Conservation (phyloP, 2,888 invertebrate species). For the Esperia sulphurella region DNA sequence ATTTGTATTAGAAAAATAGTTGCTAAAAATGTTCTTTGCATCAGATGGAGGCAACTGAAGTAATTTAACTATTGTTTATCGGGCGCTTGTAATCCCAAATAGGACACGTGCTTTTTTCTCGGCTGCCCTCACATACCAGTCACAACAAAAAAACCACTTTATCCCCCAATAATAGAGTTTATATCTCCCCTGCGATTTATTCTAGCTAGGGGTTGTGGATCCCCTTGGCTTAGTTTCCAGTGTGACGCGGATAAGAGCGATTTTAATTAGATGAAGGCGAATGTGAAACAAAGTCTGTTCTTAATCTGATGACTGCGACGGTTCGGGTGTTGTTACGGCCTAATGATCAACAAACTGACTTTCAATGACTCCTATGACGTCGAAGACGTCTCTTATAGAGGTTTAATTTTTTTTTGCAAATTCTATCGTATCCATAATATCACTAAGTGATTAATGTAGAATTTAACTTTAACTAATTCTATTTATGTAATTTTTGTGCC, state of each 20-base stretch:
- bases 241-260: constrained; percentile 67
- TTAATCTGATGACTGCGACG: constrained; percentile 20
- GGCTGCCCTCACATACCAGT: constrained; percentile 30
- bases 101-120: constrained; percentile 78
- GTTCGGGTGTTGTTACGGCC: not conserved
- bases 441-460: too few relatives aligned
- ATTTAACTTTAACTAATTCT: too few relatives aligned
- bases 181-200: constrained; percentile 17
- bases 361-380: not conserved
- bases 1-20: too few relatives aligned
- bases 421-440: too few relatives aligned
- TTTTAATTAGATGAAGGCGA: constrained; percentile 67
- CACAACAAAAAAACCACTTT: constrained; percentile 29
- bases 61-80: constrained; percentile 72
- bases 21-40: not conserved
- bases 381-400: too few relatives aligned
- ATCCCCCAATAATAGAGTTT: constrained; percentile 24
- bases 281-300: constrained; percentile 38
- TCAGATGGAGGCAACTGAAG: constrained; percentile 32
- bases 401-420: too few relatives aligned
- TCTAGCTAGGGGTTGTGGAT: constrained; percentile 45
- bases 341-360: not conserved
- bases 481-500: too few relatives aligned
- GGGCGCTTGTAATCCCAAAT: constrained; percentile 74
- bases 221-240: constrained; percentile 66